Base-by-base conservation (phyloP, 2,113 vertebrate genomes). In the Catharus fuscescens region DNA sequence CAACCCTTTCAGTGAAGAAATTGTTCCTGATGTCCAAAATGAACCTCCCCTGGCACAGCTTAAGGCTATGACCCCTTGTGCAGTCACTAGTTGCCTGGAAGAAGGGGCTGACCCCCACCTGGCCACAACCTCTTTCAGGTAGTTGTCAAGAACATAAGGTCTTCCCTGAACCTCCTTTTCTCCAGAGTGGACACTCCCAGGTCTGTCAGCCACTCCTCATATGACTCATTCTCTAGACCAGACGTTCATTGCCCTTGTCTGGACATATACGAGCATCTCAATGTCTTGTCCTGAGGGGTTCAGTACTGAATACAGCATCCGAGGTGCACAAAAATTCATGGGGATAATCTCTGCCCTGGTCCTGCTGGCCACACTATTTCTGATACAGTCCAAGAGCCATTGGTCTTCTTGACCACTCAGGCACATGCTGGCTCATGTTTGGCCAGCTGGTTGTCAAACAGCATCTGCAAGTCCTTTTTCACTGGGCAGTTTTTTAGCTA, bases 311-410 rank as follows among this genome's bases (percentile, higher is more conserved):
- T 52, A n/a, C 18, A 29, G 23, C 36, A 80, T 66, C 34, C 0
- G 1, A 66, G 60, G 8, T 11, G 4, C 0, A 0, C 18, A 28
- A 5, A 31, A 36, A 15, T 59, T 28, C 15, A 59, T 6, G 28
- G 28, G 15, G 15, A 19, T 12, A 65, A 28, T 66, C 67, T 9
- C 18, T 66, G 38, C 15, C 10, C 19, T n/a, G 13, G 6, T 60
- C 52, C 69, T 73, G 36, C 40, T 54, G 47, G 38, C 26, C 14
- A 6, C 12, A 13, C 26, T 57, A 19, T 23, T 64, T 21, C 44
- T 80, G 34, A 57, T 50, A 10, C 26, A 50, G 14, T 34, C 31
- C 31, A 50, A 34, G 11, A 32, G 44, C 5, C 69, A 80, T 1
- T 59, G 44, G 8, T 23, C 18, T 36, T 73, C 32, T 66, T 45